A percentile compares a stretch with the other conserved stretches of the same genome.
phyloP scores from a whole-genome alignment of 1,140 invertebrate species.

The Drosophila cardini region DNA sequence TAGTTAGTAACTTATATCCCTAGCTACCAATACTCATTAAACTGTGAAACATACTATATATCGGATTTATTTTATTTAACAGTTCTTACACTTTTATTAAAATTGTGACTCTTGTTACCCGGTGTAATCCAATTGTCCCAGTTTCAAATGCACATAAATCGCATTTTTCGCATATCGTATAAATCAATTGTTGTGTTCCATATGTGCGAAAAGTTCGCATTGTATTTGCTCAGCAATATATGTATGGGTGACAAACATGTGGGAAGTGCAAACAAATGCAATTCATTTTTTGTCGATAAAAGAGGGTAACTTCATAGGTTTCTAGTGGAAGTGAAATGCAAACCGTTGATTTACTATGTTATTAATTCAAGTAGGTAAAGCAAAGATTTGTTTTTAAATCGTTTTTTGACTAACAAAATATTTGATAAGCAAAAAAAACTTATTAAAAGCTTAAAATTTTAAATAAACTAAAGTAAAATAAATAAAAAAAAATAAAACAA shows the following conservation, averaged over 20 bases:
- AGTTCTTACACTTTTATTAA: conserved; percentile 16
- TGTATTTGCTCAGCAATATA: conserved; percentile 66
- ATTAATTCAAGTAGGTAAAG: not conserved
- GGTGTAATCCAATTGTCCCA: conserved; percentile 42
- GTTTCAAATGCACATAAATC: conserved; percentile 26
- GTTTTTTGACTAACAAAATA: not conserved
- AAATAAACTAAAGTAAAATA: no score
- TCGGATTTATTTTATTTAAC: conserved; percentile 44
- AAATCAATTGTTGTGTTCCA: conserved; percentile 68
- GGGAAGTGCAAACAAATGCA: conserved; percentile 23
- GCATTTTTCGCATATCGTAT: conserved; percentile 43
- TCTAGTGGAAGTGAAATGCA: not conserved
- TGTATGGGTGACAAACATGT: conserved; percentile 51
- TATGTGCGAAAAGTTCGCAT: conserved; percentile 60
- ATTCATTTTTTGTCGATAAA: conserved; percentile 1
- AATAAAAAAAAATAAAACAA: no score
- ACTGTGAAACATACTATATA: conserved; percentile 26
- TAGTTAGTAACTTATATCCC: conserved; percentile 52
- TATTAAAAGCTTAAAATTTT: no score
- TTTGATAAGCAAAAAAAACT: no score
- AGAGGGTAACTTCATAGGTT: conserved; percentile 38
- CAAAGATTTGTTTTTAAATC: not conserved
- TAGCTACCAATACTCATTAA: conserved; percentile 69
- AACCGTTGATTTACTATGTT: not conserved
- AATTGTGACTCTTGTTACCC: not conserved